Evolutionary conservation across 1,140 invertebrate species (phyloP).

Genomic region (Trichogramma pretiosum): DNA sequence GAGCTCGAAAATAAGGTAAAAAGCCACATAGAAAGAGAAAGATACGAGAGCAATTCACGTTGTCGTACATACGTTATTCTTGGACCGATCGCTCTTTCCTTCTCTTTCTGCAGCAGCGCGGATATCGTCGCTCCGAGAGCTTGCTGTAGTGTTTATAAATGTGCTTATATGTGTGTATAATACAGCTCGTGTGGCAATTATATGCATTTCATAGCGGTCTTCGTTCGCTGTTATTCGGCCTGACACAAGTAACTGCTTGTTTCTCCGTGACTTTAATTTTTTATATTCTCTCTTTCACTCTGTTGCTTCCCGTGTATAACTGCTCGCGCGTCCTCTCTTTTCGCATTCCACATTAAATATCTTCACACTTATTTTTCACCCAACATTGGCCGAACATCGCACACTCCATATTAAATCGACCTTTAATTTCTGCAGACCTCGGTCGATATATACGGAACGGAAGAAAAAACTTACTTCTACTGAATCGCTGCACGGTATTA

Average conservation of each 20-base stretch:
- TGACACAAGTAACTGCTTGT: constrained; percentile 34
- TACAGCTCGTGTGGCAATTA: constrained; percentile 29
- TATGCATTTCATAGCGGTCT: constrained; percentile 36
- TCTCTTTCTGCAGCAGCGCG: constrained; percentile 12
- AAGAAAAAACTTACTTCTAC: too few species aligned
- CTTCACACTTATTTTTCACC: constrained; percentile 5
- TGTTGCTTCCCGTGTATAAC: neutral
- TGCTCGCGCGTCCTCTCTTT: neutral
- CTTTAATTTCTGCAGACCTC: constrained; percentile 4
- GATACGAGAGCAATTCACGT: constrained; percentile 11
- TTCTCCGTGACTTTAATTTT: constrained; percentile 21
- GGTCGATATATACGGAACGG: too few species aligned
- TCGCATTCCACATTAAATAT: constrained; percentile 8
- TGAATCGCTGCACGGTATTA: too few species aligned
- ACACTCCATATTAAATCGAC: constrained; percentile 12
- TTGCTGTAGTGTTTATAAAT: constrained; percentile 11
- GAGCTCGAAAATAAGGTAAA: too few species aligned
- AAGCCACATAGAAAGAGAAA: neutral
- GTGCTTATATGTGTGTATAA: neutral
- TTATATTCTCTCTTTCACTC: constrained; percentile 1
- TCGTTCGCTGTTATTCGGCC: constrained; percentile 14
- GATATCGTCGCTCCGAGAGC: constrained; percentile 11
- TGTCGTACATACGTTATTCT: constrained; percentile 20
- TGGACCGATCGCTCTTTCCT: constrained; percentile 23
- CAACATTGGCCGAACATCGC: neutral